Evolutionary conservation across 2,888 invertebrate species (phyloP).

Genomic region (Ptilodon capucinus): DNA sequence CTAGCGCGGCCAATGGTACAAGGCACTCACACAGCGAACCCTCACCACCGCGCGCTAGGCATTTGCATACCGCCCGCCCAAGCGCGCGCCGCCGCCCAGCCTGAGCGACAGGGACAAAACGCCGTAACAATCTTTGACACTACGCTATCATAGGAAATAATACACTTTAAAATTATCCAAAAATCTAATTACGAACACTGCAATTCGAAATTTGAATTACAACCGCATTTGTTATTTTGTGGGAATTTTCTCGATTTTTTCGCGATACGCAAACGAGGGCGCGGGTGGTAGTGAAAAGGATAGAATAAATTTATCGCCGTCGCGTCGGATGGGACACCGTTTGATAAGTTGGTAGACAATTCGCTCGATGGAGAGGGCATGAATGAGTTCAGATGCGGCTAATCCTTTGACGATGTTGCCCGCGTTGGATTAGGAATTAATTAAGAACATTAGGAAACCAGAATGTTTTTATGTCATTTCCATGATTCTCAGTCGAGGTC

Average conservation of each 20-base stretch:
- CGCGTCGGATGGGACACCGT: slow-evolving; percentile 58
- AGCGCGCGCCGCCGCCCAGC: slow-evolving; percentile 79
- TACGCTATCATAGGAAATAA: slow-evolving; percentile 23
- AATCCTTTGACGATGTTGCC: slow-evolving; percentile 63
- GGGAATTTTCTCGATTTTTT: slow-evolving; percentile 7
- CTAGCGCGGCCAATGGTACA: slow-evolving; percentile 82
- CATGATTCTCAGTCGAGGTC: no score
- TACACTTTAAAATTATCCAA: slow-evolving; percentile 5
- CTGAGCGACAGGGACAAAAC: slow-evolving; percentile 76
- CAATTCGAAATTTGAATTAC: slow-evolving; percentile 4
- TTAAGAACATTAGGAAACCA: no score
- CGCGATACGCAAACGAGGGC: slow-evolving; percentile 51
- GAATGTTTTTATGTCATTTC: no score
- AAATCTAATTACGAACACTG: slow-evolving; percentile 4
- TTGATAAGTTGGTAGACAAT: slow-evolving; percentile 67
- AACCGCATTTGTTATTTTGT: slow-evolving; percentile 5
- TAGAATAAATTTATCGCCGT: slow-evolving; percentile 78
- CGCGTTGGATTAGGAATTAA: slow-evolving; percentile 25
- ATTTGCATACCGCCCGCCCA: slow-evolving; percentile 84
- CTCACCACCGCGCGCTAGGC: slow-evolving; percentile 70
- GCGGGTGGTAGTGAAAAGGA: slow-evolving; percentile 67
- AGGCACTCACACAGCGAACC: slow-evolving; percentile 73
- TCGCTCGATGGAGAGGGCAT: slow-evolving; percentile 60
- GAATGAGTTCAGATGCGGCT: slow-evolving; percentile 66
- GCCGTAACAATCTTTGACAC: slow-evolving; percentile 56